Evolutionary conservation across 2,113 vertebrate genomes (phyloP).

Genomic region (Carollia perspicillata): DNA sequence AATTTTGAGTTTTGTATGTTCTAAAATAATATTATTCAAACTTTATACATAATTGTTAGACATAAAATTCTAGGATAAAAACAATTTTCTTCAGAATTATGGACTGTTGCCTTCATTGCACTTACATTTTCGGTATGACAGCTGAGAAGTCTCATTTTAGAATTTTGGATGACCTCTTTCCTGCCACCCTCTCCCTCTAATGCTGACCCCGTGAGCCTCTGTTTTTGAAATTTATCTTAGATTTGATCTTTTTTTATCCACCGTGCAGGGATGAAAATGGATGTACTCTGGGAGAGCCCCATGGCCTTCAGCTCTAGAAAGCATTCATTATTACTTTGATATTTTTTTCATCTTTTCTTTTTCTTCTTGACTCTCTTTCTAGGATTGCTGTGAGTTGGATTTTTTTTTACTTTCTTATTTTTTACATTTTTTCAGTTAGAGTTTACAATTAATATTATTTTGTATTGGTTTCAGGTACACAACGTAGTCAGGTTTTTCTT

Average conservation of each 20-base stretch:
- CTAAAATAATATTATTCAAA: not conserved
- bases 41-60: not conserved
- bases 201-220: not conserved
- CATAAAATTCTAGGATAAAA: not conserved
- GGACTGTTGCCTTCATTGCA: not conserved
- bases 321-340: not conserved
- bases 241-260: not conserved
- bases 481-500: not conserved
- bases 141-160: not conserved
- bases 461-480: not conserved
- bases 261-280: not conserved
- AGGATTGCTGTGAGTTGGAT: not conserved
- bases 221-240: not conserved
- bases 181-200: accelerated
- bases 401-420: not conserved
- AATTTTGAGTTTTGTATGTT: not conserved
- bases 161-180: not conserved
- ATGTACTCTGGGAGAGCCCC: not conserved
- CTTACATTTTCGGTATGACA: not conserved
- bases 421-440: not conserved
- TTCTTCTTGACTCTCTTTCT: not conserved
- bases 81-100: not conserved
- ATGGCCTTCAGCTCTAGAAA: not conserved
- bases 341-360: not conserved
- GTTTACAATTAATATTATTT: not conserved